Conservation (phyloP, 2,888 invertebrate genomes). For the Mechanitis messenoides region DNA sequence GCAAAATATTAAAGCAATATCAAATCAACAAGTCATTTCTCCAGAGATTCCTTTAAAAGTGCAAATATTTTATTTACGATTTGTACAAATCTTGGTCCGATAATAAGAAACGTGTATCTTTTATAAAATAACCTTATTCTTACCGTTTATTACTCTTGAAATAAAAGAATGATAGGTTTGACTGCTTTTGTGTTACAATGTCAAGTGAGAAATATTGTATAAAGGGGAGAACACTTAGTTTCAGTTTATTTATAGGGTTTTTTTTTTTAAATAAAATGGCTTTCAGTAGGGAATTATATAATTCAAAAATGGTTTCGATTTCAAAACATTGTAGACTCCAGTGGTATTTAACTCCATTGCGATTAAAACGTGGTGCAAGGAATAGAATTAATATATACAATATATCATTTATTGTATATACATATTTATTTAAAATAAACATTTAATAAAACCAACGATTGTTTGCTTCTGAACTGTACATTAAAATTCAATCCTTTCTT, state of each 20-base stretch:
- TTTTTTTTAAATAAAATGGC: no score
- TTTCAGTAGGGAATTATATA: neutral
- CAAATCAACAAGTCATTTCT: neutral
- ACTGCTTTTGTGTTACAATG: neutral
- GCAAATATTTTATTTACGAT: neutral
- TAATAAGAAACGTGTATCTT: conserved; percentile 1
- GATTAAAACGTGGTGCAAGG: conserved; percentile 22
- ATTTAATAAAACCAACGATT: no score
- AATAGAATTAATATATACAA: neutral
- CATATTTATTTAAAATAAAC: no score
- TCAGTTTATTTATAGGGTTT: no score
- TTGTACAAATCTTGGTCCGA: conserved; percentile 4
- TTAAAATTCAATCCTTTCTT: conserved; percentile 9
- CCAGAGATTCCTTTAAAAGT: conserved; percentile 3
- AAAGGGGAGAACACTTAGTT: neutral
- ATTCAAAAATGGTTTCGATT: conserved; percentile 20
- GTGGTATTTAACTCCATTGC: conserved; percentile 25
- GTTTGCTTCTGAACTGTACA: no score
- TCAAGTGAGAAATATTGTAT: neutral
- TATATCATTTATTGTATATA: no score
- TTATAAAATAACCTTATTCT: neutral
- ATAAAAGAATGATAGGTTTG: no score
- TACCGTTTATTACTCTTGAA: neutral
- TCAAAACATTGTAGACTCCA: conserved; percentile 35
- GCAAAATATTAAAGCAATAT: neutral